Conservation (phyloP, 2,113 vertebrate species). For the Ochotona princeps region DNA sequence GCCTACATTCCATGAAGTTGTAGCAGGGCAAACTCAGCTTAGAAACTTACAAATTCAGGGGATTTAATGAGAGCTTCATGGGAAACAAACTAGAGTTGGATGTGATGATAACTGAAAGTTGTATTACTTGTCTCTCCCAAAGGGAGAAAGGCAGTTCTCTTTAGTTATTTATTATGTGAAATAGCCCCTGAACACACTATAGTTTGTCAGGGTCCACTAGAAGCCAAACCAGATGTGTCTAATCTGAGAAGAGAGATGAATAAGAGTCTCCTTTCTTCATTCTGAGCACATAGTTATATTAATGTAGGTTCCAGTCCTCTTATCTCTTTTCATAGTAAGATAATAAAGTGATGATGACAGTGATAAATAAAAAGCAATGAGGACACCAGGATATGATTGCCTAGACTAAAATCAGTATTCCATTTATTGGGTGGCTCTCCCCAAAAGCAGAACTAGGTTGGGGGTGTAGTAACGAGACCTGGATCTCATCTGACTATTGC, state of each 20-base stretch:
- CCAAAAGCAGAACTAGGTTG: neutral
- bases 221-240: neutral
- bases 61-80: neutral
- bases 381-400: neutral
- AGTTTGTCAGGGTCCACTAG: neutral
- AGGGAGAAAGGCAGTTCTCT: neutral
- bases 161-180: neutral
- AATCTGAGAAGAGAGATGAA: neutral
- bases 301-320: neutral
- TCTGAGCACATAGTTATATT: neutral
- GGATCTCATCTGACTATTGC: neutral
- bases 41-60: neutral
- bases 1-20: neutral
- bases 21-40: neutral
- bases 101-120: neutral
- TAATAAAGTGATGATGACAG: neutral
- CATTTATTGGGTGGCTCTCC: neutral
- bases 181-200: neutral
- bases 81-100: neutral
- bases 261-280: neutral
- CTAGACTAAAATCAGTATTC: neutral
- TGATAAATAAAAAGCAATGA: constrained; percentile 4
- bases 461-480: neutral
- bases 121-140: neutral
- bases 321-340: neutral